Base-by-base conservation (phyloP, 2,113 vertebrate species). In the Calyptomena viridis region DNA sequence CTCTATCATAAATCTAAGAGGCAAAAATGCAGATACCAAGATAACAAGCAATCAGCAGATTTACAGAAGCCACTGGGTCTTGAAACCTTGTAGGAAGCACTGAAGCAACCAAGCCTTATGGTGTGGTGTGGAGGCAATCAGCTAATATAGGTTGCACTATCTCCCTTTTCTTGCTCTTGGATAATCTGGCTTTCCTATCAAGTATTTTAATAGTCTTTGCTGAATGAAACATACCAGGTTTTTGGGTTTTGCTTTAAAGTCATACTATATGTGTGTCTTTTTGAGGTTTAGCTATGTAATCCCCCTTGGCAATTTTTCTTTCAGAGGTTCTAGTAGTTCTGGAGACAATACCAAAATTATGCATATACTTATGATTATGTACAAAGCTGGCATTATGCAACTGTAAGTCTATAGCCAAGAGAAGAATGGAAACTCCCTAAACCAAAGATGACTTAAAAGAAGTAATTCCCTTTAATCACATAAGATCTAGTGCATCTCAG, bases 381-480 rank as follows among this genome's bases (percentile, higher is more conserved):
- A 69, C 58, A 84, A 93, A 89, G 28, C 47, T 87, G 77, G 77
- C 87, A 78, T 78, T 92, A 79, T 72, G 79, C 71, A 89, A 33
- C n/a, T 64, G 40, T 62, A 68, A 62, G 52, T 31, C 62, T 46
- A 37, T 42, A 95, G 94, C 77, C 87, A 94, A 87, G 49, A 67
- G 46, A 87, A 81, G 68, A 84, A 78, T 46, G 77, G 87, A 95
- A 96, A 87, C 40, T 85, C 82, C 73, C 68, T 87, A 52, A 93
- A 89, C 50, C 66, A 80, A 85, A 83, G 39, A 25, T 71, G 11
- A 83, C 66, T 74, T 27, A 23, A 28, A 84, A 83, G 58, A 62
- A 30, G 9, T 35, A 31, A 33, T 50, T 71, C n/a, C 11, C 39
- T 89, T 84, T 6, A 2, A 23, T 89, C 47, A 46, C 50, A 74